Evolutionary conservation across 2,797 vertebrate genomes (phyloP).

Genomic region (Galagoides demidoff): DNA sequence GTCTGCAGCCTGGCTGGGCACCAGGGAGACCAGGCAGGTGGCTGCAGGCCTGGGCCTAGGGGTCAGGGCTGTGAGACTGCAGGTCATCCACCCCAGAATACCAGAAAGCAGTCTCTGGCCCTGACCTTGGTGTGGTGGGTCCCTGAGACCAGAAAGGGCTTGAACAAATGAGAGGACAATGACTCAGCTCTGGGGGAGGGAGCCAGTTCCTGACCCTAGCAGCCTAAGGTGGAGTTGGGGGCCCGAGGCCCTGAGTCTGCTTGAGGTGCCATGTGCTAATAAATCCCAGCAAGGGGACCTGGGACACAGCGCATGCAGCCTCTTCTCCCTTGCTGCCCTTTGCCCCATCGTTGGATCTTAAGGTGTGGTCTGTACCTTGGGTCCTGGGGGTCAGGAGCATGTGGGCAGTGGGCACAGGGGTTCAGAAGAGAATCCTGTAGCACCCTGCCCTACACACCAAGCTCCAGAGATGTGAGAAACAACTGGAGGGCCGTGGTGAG

Average conservation of each 20-base stretch:
- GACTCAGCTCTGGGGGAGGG: background rate
- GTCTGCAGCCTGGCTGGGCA: background rate
- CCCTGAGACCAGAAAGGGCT: background rate
- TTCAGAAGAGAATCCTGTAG: background rate
- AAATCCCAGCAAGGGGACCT: background rate
- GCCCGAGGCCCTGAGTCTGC: fast-evolving
- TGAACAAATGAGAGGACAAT: fast-evolving
- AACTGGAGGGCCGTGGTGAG: no score
- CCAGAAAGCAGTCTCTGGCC: background rate
- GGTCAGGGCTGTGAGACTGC: background rate
- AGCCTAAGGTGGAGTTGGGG: background rate
- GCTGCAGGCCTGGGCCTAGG: background rate
- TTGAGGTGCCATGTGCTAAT: fast-evolving
- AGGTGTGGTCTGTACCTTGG: background rate
- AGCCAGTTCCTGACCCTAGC: background rate
- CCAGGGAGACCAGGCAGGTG: fast-evolving
- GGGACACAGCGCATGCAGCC: background rate
- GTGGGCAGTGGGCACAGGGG: no score
- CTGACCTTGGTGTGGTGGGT: background rate
- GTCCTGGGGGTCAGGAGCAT: background rate
- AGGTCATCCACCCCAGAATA: background rate
- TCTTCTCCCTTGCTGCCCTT: background rate
- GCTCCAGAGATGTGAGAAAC: background rate
- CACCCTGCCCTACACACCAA: no score
- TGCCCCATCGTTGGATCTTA: background rate